Evolutionary conservation across 2,113 vertebrate genomes (phyloP).

Genomic region (Porphyrio hochstetteri): DNA sequence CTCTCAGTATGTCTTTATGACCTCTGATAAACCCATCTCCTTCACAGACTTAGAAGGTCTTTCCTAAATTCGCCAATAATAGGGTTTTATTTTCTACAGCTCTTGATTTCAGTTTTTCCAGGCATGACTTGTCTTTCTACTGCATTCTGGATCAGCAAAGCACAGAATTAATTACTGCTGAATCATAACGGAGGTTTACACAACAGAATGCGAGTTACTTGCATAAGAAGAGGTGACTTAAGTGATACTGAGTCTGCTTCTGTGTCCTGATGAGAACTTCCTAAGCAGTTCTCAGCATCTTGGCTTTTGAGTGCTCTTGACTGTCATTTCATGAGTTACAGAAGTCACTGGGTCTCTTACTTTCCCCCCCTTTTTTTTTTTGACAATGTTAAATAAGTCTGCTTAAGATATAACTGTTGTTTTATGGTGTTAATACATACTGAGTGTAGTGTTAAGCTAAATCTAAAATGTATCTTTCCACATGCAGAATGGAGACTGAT

Average conservation of each 20-base stretch:
- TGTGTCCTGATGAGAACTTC: neutral
- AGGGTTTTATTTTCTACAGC: neutral
- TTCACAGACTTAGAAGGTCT: neutral
- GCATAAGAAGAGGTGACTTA: neutral
- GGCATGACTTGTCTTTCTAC: neutral
- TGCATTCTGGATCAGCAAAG: neutral
- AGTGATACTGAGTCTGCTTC: neutral
- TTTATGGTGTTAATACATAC: neutral
- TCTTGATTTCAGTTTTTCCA: neutral
- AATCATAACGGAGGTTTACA: neutral
- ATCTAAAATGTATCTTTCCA: neutral
- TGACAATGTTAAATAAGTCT: neutral
- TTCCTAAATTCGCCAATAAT: neutral
- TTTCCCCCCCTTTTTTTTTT: neutral
- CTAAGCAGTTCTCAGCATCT: neutral
- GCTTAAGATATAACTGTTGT: neutral
- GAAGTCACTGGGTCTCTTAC: neutral
- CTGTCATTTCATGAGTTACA: neutral
- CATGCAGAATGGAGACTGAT: slow-evolving; percentile 89
- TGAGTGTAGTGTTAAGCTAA: neutral
- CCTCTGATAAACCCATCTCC: neutral
- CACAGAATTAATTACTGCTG: neutral
- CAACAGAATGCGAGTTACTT: neutral
- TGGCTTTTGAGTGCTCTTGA: neutral
- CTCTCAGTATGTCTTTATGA: neutral